Conservation (phyloP, 1,140 invertebrate genomes). For the Plectrocnemia conspersa region DNA sequence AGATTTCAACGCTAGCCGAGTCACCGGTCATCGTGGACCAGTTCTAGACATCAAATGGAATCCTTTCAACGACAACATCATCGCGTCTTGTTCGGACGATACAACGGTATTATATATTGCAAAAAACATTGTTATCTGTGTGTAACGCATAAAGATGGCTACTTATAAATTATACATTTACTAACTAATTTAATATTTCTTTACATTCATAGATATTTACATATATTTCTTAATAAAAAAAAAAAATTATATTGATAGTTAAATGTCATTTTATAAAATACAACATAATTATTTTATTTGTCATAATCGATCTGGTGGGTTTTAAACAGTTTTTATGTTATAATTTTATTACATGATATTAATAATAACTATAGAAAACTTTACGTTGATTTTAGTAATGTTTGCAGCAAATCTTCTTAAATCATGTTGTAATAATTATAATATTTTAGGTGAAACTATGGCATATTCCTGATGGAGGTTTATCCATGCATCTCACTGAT, state of each 20-base stretch:
- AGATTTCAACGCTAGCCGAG: conserved; percentile 72
- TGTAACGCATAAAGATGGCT: background rate
- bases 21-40: conserved; percentile 77
- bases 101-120: conserved; percentile 65
- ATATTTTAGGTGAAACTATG: conserved; percentile 69
- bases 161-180: background rate
- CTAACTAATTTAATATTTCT: background rate
- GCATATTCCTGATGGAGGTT: conserved; percentile 88
- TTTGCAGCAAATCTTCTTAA: too few species aligned
- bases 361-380: too few species aligned
- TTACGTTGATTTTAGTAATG: too few species aligned
- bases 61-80: conserved; percentile 92
- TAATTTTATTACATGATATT: too few species aligned
- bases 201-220: too few species aligned
- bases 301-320: too few species aligned
- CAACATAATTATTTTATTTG: too few species aligned
- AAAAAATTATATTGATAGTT: too few species aligned
- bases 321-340: too few species aligned
- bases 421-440: too few species aligned
- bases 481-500: conserved; percentile 73
- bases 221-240: too few species aligned
- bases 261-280: too few species aligned
- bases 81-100: conserved; percentile 92
- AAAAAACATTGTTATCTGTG: conserved; percentile 7
- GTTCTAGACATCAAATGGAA: conserved; percentile 87